Conservation (phyloP, 2,888 invertebrate genomes). For the Synergus gifuensis region DNA sequence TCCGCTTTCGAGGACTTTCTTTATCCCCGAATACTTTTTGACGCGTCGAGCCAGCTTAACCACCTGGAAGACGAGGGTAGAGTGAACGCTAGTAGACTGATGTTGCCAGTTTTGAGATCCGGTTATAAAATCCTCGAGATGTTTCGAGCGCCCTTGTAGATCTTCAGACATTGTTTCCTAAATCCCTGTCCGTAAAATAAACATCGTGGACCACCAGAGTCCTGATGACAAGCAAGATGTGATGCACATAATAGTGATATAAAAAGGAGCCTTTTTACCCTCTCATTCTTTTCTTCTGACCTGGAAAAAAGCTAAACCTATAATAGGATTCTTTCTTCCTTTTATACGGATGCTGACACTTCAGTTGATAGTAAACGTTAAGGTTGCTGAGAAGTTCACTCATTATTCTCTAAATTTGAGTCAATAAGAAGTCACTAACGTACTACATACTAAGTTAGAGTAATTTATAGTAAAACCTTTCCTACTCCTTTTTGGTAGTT, state of each 20-base stretch:
- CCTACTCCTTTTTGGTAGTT: too few species aligned
- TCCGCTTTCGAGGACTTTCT: conserved; percentile 57
- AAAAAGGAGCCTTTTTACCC: conserved; percentile 15
- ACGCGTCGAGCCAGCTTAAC: conserved; percentile 51
- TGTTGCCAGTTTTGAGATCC: conserved; percentile 41
- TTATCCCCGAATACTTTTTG: conserved; percentile 52
- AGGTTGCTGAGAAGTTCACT: neutral
- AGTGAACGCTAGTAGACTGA: conserved; percentile 25
- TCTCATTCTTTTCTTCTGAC: conserved; percentile 21
- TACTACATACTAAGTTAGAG: too few species aligned
- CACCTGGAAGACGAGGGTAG: conserved; percentile 47
- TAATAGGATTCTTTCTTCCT: conserved; percentile 9
- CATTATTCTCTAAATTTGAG: neutral
- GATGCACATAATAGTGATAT: conserved; percentile 21
- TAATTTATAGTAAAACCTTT: too few species aligned
- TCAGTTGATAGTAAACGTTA: neutral
- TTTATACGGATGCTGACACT: neutral
- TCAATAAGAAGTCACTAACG: too few species aligned
- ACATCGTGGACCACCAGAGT: conserved; percentile 34
- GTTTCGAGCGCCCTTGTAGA: conserved; percentile 32
- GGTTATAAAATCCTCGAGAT: conserved; percentile 40
- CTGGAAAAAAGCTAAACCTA: conserved; percentile 20
- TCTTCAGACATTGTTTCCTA: conserved; percentile 40
- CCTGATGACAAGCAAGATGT: conserved; percentile 31
- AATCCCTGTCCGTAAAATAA: conserved; percentile 37